Conservation (phyloP, 2,797 vertebrate species). For the Philypnodon macrostomus region DNA sequence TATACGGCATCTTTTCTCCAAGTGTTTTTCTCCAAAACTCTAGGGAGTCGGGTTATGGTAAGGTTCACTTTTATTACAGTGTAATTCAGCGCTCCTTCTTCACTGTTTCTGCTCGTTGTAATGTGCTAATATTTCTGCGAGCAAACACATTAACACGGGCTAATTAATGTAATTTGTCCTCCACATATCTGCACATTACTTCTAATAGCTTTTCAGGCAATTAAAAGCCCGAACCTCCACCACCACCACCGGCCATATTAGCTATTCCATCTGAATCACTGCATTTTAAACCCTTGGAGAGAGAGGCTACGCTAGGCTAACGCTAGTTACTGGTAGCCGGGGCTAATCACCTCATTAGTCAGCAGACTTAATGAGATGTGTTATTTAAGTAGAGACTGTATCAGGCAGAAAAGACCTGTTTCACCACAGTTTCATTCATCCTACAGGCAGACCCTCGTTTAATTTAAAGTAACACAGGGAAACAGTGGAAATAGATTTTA, state of each 20-base stretch:
- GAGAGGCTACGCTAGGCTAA: conserved; percentile 51
- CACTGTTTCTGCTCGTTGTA: conserved; percentile 28
- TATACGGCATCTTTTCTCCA: too few relatives aligned
- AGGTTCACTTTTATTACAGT: conserved; percentile 46
- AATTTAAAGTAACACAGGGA: neutral
- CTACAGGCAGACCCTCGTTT: conserved; percentile 4
- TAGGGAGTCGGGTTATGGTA: too few relatives aligned
- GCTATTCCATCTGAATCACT: conserved; percentile 52
- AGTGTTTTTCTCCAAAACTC: too few relatives aligned
- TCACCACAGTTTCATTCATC: conserved; percentile 22
- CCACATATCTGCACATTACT: conserved; percentile 67
- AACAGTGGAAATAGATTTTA: conserved; percentile 17
- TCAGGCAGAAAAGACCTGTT: conserved; percentile 28
- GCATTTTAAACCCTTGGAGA: conserved; percentile 49
- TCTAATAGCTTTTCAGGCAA: conserved; percentile 65
- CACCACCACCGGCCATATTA: conserved; percentile 51
- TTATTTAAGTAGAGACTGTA: conserved; percentile 61
- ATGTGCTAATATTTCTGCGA: conserved; percentile 51
- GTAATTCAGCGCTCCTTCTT: conserved; percentile 38
- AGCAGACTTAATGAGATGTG: conserved; percentile 67
- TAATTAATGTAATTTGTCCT: conserved; percentile 74
- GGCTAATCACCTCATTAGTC: conserved; percentile 72
- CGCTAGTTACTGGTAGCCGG: conserved; percentile 57
- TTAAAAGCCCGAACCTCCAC: conserved; percentile 61
- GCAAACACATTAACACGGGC: conserved; percentile 65